phyloP scores from a whole-genome alignment of 1,140 invertebrate genomes.

The Platorchestia sp. region DNA sequence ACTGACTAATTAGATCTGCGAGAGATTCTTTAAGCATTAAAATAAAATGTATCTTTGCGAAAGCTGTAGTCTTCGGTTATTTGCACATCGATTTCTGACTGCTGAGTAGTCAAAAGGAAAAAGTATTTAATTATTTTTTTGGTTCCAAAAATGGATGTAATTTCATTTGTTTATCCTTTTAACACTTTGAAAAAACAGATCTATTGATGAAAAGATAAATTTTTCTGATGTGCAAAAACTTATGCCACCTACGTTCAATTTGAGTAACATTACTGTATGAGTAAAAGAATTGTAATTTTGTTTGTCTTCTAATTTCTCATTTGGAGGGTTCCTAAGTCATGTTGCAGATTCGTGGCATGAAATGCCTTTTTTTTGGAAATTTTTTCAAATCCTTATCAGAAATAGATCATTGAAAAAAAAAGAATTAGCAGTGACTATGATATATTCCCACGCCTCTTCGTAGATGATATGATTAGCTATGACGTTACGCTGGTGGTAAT shows the following conservation, averaged over 20 bases:
- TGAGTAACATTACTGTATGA: background rate
- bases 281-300: background rate
- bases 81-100: background rate
- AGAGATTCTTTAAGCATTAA: background rate
- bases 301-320: too few species aligned
- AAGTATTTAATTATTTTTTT: background rate
- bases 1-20: too few species aligned
- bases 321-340: too few species aligned
- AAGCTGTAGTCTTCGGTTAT: background rate
- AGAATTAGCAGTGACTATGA: too few species aligned
- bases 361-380: too few species aligned
- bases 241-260: background rate
- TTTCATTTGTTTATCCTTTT: too few species aligned
- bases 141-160: background rate
- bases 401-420: too few species aligned
- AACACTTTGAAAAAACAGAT: background rate
- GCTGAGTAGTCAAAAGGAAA: background rate
- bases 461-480: too few species aligned
- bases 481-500: too few species aligned
- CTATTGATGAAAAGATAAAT: background rate
- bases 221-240: background rate
- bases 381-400: too few species aligned
- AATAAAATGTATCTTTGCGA: background rate
- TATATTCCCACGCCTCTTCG: too few species aligned
- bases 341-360: too few species aligned